phyloP scores from a whole-genome alignment of 2,113 vertebrate genomes.

The Cinclus cinclus region DNA sequence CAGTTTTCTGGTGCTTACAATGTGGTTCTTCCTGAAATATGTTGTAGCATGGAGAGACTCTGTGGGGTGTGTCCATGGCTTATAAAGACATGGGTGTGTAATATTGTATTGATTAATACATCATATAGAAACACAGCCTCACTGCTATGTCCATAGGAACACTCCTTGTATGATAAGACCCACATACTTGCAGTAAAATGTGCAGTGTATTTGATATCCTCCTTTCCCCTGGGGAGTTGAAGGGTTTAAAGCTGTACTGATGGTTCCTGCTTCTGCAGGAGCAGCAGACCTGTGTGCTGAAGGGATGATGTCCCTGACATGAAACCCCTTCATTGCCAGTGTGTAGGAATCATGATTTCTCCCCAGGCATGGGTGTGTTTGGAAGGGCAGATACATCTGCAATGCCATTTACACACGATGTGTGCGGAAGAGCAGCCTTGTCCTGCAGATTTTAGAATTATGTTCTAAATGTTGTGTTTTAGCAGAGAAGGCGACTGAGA shows the following conservation, averaged over 20 bases:
- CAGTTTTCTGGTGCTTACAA: background rate
- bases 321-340: fast-evolving
- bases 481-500: background rate
- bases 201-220: background rate
- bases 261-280: background rate
- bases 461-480: background rate
- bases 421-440: background rate
- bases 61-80: background rate
- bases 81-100: fast-evolving
- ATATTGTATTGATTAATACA: background rate
- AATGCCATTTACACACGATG: background rate
- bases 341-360: background rate
- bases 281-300: background rate
- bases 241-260: background rate
- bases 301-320: background rate
- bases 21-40: background rate
- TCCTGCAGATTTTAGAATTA: background rate
- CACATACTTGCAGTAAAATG: background rate
- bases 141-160: background rate
- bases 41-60: fast-evolving
- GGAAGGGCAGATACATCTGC: background rate
- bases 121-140: background rate
- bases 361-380: background rate
- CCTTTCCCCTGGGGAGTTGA: background rate
- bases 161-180: background rate